A percentile compares a stretch with the other conserved stretches of the same genome.
Conservation (phyloP, 2,797 vertebrate genomes). For the Emys orbicularis region DNA sequence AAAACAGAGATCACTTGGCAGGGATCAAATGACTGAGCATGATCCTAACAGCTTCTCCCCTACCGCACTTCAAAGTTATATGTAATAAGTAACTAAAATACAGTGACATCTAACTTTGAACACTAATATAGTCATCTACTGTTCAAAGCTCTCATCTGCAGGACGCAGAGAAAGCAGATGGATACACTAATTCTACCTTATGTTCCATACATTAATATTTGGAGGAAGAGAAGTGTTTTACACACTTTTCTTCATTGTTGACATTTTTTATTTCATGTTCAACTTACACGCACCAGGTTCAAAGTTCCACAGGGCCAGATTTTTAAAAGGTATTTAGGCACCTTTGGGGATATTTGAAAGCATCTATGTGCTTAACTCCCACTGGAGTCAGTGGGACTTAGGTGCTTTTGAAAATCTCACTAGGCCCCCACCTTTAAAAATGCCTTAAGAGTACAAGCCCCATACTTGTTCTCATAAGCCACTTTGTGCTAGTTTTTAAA, state of each 20-base stretch:
- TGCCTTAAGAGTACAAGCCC: not conserved
- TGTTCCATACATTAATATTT: not conserved
- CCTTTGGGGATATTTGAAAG: not conserved
- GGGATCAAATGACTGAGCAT: not conserved
- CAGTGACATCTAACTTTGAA: not conserved
- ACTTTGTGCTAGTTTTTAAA: conserved; percentile 5
- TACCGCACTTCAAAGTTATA: not conserved
- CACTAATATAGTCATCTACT: not conserved
- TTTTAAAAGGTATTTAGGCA: not conserved
- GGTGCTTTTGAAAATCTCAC: not conserved
- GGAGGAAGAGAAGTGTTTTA: not conserved
- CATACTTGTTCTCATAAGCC: conserved; percentile 37
- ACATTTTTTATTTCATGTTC: not conserved
- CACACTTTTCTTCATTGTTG: rapidly evolving
- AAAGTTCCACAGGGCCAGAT: not conserved
- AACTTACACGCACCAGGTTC: not conserved
- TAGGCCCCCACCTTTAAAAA: not conserved
- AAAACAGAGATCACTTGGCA: not conserved
- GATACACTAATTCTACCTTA: not conserved
- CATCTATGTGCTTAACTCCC: not conserved
- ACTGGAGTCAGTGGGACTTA: not conserved
- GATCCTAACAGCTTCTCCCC: not conserved
- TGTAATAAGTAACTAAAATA: not conserved
- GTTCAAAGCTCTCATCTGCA: not conserved
- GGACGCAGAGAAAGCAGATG: not conserved